A percentile compares a stretch with the other conserved stretches of the same genome.
These are phyloP conservation scores for Scaptomyza pallida DNA, from an alignment of 1,140 invertebrate species.

Conservation along the genomic window DNA sequence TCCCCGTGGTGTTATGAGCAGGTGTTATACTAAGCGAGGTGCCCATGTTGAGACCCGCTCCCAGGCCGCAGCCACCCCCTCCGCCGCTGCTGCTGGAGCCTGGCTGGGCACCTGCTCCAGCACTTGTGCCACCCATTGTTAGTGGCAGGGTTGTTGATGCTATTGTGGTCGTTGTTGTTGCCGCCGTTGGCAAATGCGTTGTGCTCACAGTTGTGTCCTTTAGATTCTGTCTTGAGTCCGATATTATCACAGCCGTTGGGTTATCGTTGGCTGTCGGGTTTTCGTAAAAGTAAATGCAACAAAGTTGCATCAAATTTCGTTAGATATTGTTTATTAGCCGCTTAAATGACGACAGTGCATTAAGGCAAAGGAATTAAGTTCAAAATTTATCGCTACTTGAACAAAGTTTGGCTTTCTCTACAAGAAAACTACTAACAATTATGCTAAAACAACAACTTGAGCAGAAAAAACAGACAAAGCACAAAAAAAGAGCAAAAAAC, in stretches of 20 bases:
- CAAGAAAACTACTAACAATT: slow-evolving; percentile 28
- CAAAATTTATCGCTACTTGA: slow-evolving; percentile 45
- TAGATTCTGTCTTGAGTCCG: slow-evolving; percentile 82
- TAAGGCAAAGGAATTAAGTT: slow-evolving; percentile 38
- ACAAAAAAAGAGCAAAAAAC: not conserved
- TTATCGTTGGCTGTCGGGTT: slow-evolving; percentile 71
- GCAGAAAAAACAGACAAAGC: slow-evolving; percentile 26
- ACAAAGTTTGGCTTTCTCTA: slow-evolving; percentile 43
- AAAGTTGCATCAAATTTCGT: slow-evolving; percentile 4
- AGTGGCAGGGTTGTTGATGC: slow-evolving; percentile 66
- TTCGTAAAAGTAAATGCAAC: slow-evolving; percentile 1
- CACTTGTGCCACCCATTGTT: slow-evolving; percentile 31
- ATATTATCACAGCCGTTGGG: slow-evolving; percentile 83
- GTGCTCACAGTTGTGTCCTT: slow-evolving; percentile 79
- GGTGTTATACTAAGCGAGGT: slow-evolving; percentile 62
- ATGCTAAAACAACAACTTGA: slow-evolving; percentile 25
- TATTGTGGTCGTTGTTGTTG: slow-evolving; percentile 70
- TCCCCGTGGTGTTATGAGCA: slow-evolving; percentile 85
- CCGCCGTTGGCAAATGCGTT: slow-evolving; percentile 63
- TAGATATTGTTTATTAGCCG: not conserved
- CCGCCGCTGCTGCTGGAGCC: slow-evolving; percentile 33
- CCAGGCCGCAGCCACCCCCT: slow-evolving; percentile 47
- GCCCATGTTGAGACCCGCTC: slow-evolving; percentile 55
- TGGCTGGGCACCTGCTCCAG: not conserved
- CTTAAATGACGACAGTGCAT: slow-evolving; percentile 28